Conservation (phyloP, 2,888 invertebrate genomes). For the Leptinotarsa peninsularis region DNA sequence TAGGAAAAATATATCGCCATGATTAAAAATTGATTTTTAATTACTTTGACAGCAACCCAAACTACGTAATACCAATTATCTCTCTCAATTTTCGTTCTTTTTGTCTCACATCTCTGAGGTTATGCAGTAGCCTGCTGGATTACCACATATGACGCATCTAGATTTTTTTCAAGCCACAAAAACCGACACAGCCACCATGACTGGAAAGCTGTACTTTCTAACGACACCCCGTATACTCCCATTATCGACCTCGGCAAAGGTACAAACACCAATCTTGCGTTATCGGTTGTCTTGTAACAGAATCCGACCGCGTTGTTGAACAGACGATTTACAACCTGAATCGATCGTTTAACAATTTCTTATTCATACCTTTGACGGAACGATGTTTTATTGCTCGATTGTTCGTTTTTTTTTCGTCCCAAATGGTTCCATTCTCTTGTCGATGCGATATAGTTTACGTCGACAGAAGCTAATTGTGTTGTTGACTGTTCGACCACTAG, state of each 20-base stretch:
- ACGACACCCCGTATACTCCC: not conserved
- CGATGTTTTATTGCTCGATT: slow-evolving; percentile 44
- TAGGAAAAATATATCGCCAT: too few relatives aligned
- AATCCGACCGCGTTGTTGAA: slow-evolving; percentile 35
- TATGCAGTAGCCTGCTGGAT: too few relatives aligned
- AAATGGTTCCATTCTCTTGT: slow-evolving; percentile 42
- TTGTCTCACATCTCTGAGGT: too few relatives aligned
- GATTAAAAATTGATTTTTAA: too few relatives aligned
- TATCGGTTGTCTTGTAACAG: slow-evolving; percentile 26
- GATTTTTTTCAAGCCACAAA: too few relatives aligned
- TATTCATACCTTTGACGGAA: slow-evolving; percentile 41
- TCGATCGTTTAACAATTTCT: slow-evolving; percentile 42
- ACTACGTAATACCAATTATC: too few relatives aligned
- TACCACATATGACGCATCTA: too few relatives aligned
- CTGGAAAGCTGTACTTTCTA: not conserved
- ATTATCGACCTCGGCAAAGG: not conserved
- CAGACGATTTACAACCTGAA: slow-evolving; percentile 41
- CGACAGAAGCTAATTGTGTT: slow-evolving; percentile 26
- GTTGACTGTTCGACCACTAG: slow-evolving; percentile 6
- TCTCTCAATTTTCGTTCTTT: too few relatives aligned
- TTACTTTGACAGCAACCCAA: too few relatives aligned
- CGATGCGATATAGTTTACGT: slow-evolving; percentile 39
- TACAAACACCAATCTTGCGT: slow-evolving; percentile 1
- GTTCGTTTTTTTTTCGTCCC: slow-evolving; percentile 35
- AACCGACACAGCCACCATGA: not conserved